Percentiles rank a stretch among this genome's conserved stretches.
Evolutionary conservation across 30 jellyfish, hydroid and myxozoan species (phyloP).

Genomic region (Rhopilema esculentum): DNA sequence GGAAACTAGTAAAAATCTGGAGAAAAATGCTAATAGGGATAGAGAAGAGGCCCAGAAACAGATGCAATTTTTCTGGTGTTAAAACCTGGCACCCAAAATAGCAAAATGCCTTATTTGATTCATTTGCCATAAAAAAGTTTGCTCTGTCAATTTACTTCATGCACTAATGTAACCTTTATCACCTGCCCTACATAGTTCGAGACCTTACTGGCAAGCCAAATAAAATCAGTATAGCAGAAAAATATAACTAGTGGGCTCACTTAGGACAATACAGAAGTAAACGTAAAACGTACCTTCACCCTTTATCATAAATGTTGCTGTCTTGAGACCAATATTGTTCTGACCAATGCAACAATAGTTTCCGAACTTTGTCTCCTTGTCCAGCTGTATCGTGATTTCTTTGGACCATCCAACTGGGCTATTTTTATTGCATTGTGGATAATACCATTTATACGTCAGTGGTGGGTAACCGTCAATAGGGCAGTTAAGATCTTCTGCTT

Average conservation of each 20-base stretch:
- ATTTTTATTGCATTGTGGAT: neutral
- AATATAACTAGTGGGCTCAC: neutral
- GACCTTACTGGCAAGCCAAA: no score
- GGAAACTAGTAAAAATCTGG: no score
- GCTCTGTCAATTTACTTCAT: no score
- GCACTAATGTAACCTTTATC: no score
- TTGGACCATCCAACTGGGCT: slow-evolving; percentile 18
- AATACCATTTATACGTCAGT: slow-evolving; percentile 16
- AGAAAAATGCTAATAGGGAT: no score
- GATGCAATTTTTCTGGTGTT: no score
- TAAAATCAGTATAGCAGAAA: no score
- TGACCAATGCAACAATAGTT: slow-evolving; percentile 55
- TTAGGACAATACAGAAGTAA: neutral
- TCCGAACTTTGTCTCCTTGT: slow-evolving; percentile 26
- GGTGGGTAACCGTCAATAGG: slow-evolving; percentile 62
- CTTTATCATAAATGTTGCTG: slow-evolving; percentile 13
- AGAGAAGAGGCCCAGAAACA: no score
- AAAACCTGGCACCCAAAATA: no score
- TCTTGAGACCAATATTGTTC: slow-evolving; percentile 38
- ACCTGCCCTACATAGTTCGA: no score
- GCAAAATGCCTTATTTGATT: no score
- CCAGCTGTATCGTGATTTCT: slow-evolving; percentile 30
- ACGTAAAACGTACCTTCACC: neutral
- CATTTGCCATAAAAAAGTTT: no score
- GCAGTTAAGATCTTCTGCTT: slow-evolving; percentile 40